Conservation (phyloP, 35 echinoderm and acorn worm species). For the Strongylocentrotus purpuratus region DNA sequence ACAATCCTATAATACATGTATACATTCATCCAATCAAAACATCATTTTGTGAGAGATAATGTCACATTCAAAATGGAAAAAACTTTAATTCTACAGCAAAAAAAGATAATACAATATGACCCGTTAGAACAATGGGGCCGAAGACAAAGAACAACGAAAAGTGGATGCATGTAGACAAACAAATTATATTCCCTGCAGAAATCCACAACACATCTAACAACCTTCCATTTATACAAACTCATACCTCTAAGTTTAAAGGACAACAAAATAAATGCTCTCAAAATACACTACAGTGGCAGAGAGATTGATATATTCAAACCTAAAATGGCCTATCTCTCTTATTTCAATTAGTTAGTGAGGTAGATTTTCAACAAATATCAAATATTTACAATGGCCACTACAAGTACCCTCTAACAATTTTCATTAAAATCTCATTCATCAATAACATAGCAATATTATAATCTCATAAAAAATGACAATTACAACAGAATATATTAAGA, state of each 20-base stretch:
- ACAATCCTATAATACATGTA: not conserved
- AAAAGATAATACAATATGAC: not conserved
- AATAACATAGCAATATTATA: not conserved
- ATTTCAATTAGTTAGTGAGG: not conserved
- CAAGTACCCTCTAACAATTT: not conserved
- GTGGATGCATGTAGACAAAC: not conserved
- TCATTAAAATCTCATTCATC: slow-evolving; percentile 5
- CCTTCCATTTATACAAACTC: not conserved
- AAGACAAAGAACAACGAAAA: not conserved
- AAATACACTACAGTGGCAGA: not conserved
- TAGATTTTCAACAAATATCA: slow-evolving; percentile 13
- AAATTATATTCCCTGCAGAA: not conserved
- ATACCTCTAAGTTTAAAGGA: not conserved
- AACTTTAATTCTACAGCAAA: not conserved
- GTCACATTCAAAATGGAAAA: not conserved
- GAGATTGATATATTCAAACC: not conserved
- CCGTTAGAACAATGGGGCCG: not conserved
- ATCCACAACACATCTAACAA: not conserved
- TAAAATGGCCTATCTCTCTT: not conserved
- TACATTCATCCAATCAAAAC: not conserved
- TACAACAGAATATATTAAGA: not conserved
- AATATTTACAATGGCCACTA: not conserved
- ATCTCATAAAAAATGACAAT: not conserved
- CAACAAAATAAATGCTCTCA: not conserved
- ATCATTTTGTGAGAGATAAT: not conserved